Base-by-base conservation (phyloP, 2,888 invertebrate species). In the Neocrepidodera transversa region DNA sequence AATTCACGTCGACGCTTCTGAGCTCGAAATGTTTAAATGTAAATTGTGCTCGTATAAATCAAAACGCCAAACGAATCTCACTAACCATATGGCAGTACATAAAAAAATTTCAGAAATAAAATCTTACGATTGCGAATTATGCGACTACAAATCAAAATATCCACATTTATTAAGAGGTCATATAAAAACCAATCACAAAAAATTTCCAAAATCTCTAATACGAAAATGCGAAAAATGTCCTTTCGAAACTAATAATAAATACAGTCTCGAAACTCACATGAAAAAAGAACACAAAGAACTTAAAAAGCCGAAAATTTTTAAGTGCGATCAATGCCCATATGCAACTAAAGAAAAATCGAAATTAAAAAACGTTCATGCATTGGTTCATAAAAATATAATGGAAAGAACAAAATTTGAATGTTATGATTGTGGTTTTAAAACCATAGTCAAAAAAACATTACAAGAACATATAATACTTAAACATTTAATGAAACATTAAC, bases 81-180 rank as follows among this genome's bases (percentile, higher is more conserved):
- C 5, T 7, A 28, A 28, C 10, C 42, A 52, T 7, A 40, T 52
- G 42, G 1, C 28, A 16, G 7, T 1, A 0, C 51, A 52, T 40
- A 52, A 42, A 8, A 52, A 23, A 7, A 4, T 28, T 11, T 52
- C 51, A 10, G 51, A 52, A 28, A 42, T 18, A 4, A 13, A 17
- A 14, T 28, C 40, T 1, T 51, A 23, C 51, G 38, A 51, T 28
- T 51, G 51, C 17, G 51, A 51, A 20, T 28, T 51, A 14, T 51
- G 51, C 13, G 8, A 38, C 11, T 51, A 51, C 30, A 26, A 40
- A 18, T n/a, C 51, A 11, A 51, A 51, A 51, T 51, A 40, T 23
- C 3, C 23, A n/a, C 51, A 51, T 13, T 51, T 38, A n/a, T 23
- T 51, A 7, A 18, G 51, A 26, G 40, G 40, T 17, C 51, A 51